Conservation (phyloP, 2,797 vertebrate genomes). For the Tamandua tetradactyla region DNA sequence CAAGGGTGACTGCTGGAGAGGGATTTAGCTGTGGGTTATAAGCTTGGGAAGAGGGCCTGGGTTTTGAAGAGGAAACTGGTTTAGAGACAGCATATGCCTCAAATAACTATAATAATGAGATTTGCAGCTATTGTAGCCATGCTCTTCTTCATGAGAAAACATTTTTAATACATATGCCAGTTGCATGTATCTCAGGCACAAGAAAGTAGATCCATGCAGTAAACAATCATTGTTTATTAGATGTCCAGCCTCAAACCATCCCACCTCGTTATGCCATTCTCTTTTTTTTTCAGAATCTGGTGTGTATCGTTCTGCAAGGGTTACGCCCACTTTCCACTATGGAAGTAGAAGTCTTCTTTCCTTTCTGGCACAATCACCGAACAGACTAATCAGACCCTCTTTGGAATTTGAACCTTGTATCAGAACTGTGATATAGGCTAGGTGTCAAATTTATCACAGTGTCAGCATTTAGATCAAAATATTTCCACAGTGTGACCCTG, state of each 20-base stretch:
- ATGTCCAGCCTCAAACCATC: background rate
- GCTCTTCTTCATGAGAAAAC: background rate
- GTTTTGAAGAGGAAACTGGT: background rate
- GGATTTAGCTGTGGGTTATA: no score
- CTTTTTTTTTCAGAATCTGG: background rate
- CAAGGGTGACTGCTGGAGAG: background rate
- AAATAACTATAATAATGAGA: background rate
- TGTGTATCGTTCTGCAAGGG: background rate
- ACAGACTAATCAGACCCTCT: background rate
- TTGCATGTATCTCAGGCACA: background rate
- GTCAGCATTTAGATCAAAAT: background rate
- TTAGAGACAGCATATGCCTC: background rate
- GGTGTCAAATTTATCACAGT: background rate
- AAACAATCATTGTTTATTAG: background rate
- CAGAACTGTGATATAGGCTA: background rate
- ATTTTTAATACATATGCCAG: background rate
- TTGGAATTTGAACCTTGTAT: background rate
- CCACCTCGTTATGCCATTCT: background rate
- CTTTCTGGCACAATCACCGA: background rate
- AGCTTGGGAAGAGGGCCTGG: background rate
- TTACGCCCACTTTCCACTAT: background rate
- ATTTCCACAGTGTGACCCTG: rapidly evolving
- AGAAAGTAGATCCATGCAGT: background rate
- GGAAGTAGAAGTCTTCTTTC: background rate
- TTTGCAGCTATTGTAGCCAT: background rate